Conservation (phyloP, 2,888 invertebrate genomes). For the Cheilosia vulpina region DNA sequence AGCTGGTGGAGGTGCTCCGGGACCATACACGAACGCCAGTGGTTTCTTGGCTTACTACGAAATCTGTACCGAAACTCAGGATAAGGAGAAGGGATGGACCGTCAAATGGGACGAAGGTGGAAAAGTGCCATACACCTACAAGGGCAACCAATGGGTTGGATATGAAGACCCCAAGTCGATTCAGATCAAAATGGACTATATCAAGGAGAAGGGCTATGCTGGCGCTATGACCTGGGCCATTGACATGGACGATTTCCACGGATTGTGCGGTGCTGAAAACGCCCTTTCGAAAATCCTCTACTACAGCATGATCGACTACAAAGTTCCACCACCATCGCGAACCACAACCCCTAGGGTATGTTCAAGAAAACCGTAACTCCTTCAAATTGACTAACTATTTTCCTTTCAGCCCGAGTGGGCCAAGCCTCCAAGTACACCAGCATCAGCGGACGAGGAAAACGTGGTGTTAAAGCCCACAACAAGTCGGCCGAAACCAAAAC, state of each 20-base stretch:
- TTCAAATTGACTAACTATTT: not conserved
- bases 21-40: constrained; percentile 93
- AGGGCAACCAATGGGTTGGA: constrained; percentile 95
- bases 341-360: constrained; percentile 66
- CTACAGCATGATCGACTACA: constrained; percentile 88
- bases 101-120: constrained; percentile 93
- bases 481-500: constrained; percentile 79
- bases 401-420: constrained; percentile 91
- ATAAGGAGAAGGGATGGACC: constrained; percentile 90
- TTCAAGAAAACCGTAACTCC: not conserved
- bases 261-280: constrained; percentile 91
- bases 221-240: constrained; percentile 97
- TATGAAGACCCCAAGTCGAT: constrained; percentile 93
- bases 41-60: constrained; percentile 95
- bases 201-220: constrained; percentile 91
- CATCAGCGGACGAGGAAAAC: constrained; percentile 84
- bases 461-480: constrained; percentile 82
- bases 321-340: constrained; percentile 58
- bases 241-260: constrained; percentile 94
- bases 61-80: constrained; percentile 90
- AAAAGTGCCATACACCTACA: constrained; percentile 93
- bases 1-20: constrained; percentile 93
- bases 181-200: constrained; percentile 95
- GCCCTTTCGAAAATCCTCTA: constrained; percentile 89
- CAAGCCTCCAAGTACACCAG: constrained; percentile 89